Conservation (phyloP, 2,797 vertebrate species). For the Myotis pilosus region DNA sequence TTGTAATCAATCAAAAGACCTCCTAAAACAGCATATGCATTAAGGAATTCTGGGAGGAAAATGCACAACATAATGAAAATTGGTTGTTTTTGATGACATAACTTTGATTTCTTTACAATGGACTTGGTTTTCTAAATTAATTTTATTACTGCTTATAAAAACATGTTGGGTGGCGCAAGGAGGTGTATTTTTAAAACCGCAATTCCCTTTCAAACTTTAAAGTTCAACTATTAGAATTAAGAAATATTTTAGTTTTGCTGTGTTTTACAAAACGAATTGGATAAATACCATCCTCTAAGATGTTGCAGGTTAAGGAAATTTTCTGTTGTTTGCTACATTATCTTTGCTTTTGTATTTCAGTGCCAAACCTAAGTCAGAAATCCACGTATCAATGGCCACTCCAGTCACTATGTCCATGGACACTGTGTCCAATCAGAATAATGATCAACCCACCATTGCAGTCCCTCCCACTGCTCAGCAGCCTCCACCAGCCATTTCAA, state of each 20-base stretch:
- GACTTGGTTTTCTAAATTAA: conserved; percentile 24
- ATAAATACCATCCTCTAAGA: background rate
- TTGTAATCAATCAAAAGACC: background rate
- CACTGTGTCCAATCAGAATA: conserved; percentile 88
- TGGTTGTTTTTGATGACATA: background rate
- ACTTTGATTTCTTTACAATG: background rate
- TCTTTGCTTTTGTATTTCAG: conserved; percentile 81
- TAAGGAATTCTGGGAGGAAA: background rate
- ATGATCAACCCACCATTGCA: conserved; percentile 88
- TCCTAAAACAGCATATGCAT: background rate
- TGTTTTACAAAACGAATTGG: background rate
- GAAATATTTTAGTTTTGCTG: background rate
- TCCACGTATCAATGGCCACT: conserved; percentile 92
- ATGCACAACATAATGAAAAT: background rate
- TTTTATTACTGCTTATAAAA: conserved; percentile 32
- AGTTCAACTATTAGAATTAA: conserved; percentile 26
- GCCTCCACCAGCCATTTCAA: conserved; percentile 90
- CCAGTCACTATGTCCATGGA: conserved; percentile 93
- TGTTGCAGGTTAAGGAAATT: background rate
- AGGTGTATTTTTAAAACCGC: conserved; percentile 2
- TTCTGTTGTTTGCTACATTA: background rate
- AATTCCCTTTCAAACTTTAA: conserved; percentile 14
- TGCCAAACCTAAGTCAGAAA: conserved; percentile 95
- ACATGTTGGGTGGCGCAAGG: background rate
- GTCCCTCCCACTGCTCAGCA: conserved; percentile 90